phyloP scores from a whole-genome alignment of 2,113 vertebrate genomes.

The Hippocampus mohnikei region DNA sequence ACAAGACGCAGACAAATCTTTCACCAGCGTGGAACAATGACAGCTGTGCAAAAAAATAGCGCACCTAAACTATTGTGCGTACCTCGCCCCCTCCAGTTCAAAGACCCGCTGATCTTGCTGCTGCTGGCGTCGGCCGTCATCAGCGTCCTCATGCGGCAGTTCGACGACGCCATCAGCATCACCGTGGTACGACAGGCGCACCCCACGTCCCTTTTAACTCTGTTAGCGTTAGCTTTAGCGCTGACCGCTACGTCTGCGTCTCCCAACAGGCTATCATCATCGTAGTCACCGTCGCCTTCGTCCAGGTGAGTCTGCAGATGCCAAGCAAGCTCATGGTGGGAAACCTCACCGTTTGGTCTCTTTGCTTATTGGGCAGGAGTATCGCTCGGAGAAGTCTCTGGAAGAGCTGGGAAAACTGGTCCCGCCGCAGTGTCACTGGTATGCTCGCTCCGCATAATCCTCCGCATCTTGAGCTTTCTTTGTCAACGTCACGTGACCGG shows the following conservation, averaged over 20 bases:
- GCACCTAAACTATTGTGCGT: no score
- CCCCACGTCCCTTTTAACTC: background rate
- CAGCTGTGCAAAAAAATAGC: no score
- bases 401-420: constrained; percentile 94
- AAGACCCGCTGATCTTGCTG: constrained; percentile 96
- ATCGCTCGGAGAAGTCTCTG: constrained; percentile 96
- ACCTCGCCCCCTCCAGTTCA: constrained; percentile 78
- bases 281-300: constrained; percentile 95
- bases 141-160: constrained; percentile 95
- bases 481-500: no score
- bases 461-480: background rate
- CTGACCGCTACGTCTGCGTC: background rate
- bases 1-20: no score
- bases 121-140: constrained; percentile 96
- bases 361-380: constrained; percentile 77
- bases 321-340: background rate
- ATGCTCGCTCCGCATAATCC: constrained; percentile 33
- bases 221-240: background rate
- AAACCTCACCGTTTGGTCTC: background rate
- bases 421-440: constrained; percentile 98
- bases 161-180: constrained; percentile 98
- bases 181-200: constrained; percentile 82
- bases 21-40: no score
- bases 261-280: constrained; percentile 88
- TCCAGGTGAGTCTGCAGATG: constrained; percentile 79